A percentile compares a stretch with the other conserved stretches of the same genome.
phyloP scores from a whole-genome alignment of 37 sponge, comb jelly and placozoan species.

The Aphrocallistes beatrix region DNA sequence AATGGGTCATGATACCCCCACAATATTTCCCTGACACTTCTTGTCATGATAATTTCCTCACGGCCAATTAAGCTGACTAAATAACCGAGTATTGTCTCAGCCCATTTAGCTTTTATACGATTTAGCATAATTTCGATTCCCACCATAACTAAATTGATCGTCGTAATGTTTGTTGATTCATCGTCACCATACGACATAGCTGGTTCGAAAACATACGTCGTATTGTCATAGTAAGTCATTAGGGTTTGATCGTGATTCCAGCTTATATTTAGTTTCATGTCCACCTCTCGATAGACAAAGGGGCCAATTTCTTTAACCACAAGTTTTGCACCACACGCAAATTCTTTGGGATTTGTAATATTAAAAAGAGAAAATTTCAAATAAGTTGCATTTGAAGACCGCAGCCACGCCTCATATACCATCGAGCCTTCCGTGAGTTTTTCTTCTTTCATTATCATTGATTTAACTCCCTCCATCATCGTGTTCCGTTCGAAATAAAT shows the following conservation, averaged over 20 bases:
- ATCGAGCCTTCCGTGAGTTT: not conserved
- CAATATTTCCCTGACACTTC: constrained; percentile 35
- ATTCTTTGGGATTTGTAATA: constrained; percentile 48
- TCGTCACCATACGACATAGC: not conserved
- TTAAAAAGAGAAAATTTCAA: constrained; percentile 45
- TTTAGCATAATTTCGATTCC: not conserved
- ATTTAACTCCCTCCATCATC: not conserved
- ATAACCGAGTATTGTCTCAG: not conserved
- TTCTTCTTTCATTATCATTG: not conserved
- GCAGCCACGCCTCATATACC: not conserved
- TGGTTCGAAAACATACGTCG: constrained; percentile 36
- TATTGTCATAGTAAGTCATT: constrained; percentile 30
- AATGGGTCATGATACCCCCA: constrained; percentile 58
- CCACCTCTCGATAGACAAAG: constrained; percentile 42
- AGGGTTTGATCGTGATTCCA: constrained; percentile 44
- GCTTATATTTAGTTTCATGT: constrained; percentile 15
- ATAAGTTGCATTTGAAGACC: not conserved
- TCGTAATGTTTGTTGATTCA: constrained; percentile 23
- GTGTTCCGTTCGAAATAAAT: not conserved
- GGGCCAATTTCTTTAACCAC: constrained; percentile 52
- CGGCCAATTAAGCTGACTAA: not conserved
- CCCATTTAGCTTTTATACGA: not conserved
- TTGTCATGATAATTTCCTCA: constrained; percentile 29
- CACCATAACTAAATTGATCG: not conserved
- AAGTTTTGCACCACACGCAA: constrained; percentile 32